These are phyloP conservation scores for Dasysyrphus tricinctus DNA, from an alignment of 2,888 invertebrate species.

Conservation along the genomic window DNA sequence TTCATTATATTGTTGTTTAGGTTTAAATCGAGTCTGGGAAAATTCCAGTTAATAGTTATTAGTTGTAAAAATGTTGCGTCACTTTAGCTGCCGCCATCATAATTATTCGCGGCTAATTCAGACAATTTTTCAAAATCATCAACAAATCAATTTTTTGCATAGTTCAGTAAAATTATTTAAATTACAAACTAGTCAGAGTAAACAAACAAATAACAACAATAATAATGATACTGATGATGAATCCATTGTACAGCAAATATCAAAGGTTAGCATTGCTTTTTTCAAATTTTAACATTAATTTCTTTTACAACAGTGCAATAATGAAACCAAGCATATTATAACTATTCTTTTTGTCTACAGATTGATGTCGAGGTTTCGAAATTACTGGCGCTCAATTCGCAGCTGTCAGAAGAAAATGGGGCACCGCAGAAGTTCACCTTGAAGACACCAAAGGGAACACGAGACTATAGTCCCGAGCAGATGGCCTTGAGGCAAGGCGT, in stretches of 20 bases:
- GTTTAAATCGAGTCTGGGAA: conserved; percentile 77
- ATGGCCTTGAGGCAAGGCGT: conserved; percentile 96
- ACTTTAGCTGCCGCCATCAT: conserved; percentile 80
- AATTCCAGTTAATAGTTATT: conserved; percentile 56
- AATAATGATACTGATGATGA: conserved; percentile 79
- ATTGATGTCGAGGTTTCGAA: conserved; percentile 93
- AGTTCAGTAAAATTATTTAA: conserved; percentile 57
- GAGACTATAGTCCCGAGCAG: conserved; percentile 97
- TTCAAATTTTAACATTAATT: conserved; percentile 60
- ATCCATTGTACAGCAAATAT: conserved; percentile 80
- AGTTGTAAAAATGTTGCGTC: conserved; percentile 81
- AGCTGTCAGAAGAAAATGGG: conserved; percentile 86
- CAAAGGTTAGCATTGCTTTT: conserved; percentile 81
- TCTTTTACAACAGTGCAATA: not conserved
- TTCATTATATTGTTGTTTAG: conserved; percentile 82
- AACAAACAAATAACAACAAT: conserved; percentile 74
- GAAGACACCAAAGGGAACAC: conserved; percentile 96
- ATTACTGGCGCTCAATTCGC: conserved; percentile 91
- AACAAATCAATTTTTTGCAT: conserved; percentile 58
- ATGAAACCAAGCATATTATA: conserved; percentile 55
- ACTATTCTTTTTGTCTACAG: conserved; percentile 84
- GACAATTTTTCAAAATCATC: conserved; percentile 59
- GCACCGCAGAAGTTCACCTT: conserved; percentile 91
- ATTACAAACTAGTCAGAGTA: conserved; percentile 51
- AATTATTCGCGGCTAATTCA: conserved; percentile 71